Evolutionary conservation across 2,113 vertebrate species (phyloP), one percentile per base, ranked within the genome.

Genomic region (Tringa solitaria): DNA sequence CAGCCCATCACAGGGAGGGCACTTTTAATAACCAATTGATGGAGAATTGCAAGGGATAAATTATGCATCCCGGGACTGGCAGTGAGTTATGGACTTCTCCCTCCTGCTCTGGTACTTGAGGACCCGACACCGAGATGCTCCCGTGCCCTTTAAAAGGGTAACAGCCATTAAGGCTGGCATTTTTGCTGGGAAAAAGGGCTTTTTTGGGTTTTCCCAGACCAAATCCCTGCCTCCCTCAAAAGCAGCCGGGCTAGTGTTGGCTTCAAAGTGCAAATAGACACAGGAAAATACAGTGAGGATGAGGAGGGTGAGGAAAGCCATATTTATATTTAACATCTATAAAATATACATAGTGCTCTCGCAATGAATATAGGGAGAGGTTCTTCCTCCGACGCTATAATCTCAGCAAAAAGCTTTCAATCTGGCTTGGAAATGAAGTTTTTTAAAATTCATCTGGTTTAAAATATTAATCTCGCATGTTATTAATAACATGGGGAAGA

Each of bases 1-100:
- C 75, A 94, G 93, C 94, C 93, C 96, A 96, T 97, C 96, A 90
- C 96, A 96, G 95, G 95, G 96, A 98, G 98, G 95, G 96, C 96
- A 96, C 97, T 98, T 98, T 97, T 98, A 98, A 98, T 98, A 98
- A 98, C 97, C 98, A 97, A 98, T 97, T 98, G 97, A 97, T 97
- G 97, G 95, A 93, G 97, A 98, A 98, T 98, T 98, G 98, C 94
- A 87, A 72, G 89, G 95, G 88, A 98, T 98, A 97, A 98, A 98
- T 98, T 98, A 98, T 98, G 95, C 92, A 98, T 97, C 91, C 96
- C 18, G 7, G 73, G 80, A 91, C 89, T 6, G 35, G 93, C 93
- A 90, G 95, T 97, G 98, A 98, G 91, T 97, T 96, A 98, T 96
- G 91, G 94, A 96, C 96, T 94, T 86, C 93, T 95, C 54, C 37